Evolutionary conservation across 2,113 vertebrate species (phyloP), one percentile per base, ranked within the genome.

Genomic region (Acrocephalus kingi): DNA sequence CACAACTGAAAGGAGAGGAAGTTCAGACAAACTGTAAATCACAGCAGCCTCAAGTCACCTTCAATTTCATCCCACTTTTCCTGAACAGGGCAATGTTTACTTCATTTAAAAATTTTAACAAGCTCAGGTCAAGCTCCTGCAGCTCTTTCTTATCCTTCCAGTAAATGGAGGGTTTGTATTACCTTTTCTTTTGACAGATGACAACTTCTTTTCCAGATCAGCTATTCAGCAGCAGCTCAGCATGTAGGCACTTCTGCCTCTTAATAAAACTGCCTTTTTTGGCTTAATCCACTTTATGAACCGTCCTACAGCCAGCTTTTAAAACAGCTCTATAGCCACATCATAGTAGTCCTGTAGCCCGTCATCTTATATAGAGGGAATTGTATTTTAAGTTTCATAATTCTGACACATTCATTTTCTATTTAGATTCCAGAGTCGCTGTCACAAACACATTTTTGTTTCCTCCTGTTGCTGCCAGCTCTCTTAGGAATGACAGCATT

Each of bases 401-500:
- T 96, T 96, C 97, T 97, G 95, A 98, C 96, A 58, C 93, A 55
- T 94, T 98, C 93, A 10, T 97, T 98, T 98, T 98, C 96, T 98
- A 96, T 98, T 98, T 97, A 98, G 98, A 98, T 98, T 98, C 97
- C 97, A 98, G 97, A 96, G 97, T 98, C 69, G 97, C 97, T 98
- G 97, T 98, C 97, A 98, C 98, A 98, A 98, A 98, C 96, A 96
- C 98, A 97, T 98, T 98, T 98, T 97, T 98, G 96, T 98, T 98
- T 98, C 98, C 97, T 98, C 97, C 98, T 93, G 97, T 98, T 98
- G 98, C 98, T 97, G 98, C 98, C 98, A 98, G 97, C 97, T 98
- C 98, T 96, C 98, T 98, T 97, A 98, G 96, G 98, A 98, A 98
- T 98, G 97, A 98, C 97, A 98, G 98, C 97, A 97, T 92, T 98